Evolutionary conservation across 2,113 vertebrate species (phyloP).

Genomic region (rat (Rattus norvegicus)): DNA sequence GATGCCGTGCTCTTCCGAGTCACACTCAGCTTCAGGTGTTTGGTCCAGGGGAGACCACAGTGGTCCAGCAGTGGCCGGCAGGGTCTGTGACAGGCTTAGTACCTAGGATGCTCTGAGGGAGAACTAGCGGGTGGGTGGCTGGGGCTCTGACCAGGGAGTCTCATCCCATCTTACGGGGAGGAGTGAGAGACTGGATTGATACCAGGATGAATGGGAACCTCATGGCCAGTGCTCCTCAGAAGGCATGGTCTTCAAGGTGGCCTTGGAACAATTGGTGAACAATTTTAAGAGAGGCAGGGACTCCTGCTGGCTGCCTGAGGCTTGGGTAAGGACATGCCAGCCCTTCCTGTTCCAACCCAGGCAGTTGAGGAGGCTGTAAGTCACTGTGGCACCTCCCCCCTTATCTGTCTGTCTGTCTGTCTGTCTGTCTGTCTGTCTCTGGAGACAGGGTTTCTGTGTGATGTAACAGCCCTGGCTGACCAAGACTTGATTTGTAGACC

Average conservation of each 20-base stretch:
- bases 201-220: not conserved
- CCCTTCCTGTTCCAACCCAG: no score
- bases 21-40: not conserved
- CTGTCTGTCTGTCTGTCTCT: no score
- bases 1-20: not conserved
- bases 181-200: not conserved
- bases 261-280: fast-evolving
- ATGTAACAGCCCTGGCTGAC: no score
- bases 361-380: no score
- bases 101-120: not conserved
- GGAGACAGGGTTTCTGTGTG: no score
- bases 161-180: not conserved
- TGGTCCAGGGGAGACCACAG: not conserved
- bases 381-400: no score
- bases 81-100: fast-evolving
- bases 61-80: not conserved
- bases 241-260: not conserved
- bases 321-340: not conserved
- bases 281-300: not conserved
- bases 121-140: not conserved
- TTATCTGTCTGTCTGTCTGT: fast-evolving
- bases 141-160: not conserved
- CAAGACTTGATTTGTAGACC: no score
- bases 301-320: not conserved
- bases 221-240: not conserved